A percentile compares a stretch with the other conserved stretches of the same genome.
These are phyloP conservation scores for Gymnoscopelus microlampas DNA, from an alignment of 2,797 vertebrate species.

Conservation along the genomic window DNA sequence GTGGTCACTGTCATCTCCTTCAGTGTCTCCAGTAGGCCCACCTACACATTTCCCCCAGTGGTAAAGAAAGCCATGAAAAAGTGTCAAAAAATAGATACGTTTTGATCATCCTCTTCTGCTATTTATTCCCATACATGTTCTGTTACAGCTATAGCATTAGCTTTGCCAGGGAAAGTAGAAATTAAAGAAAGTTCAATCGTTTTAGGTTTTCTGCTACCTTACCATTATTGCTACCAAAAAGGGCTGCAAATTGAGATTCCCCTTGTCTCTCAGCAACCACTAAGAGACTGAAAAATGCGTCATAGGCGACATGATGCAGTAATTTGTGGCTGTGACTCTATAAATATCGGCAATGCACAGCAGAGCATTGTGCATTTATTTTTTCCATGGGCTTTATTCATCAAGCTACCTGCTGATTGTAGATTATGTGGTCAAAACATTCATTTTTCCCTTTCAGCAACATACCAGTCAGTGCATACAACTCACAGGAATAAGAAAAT, in stretches of 20 bases:
- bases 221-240: slow-evolving; percentile 82
- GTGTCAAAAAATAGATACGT: slow-evolving; percentile 79
- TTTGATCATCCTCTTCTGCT: slow-evolving; percentile 81
- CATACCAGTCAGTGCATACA: neutral
- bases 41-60: slow-evolving; percentile 69
- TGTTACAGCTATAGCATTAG: slow-evolving; percentile 80
- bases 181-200: slow-evolving; percentile 78
- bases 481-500: neutral
- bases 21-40: slow-evolving; percentile 70
- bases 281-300: slow-evolving; percentile 76
- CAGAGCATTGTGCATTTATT: slow-evolving; percentile 61
- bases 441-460: neutral
- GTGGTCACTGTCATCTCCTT: slow-evolving; percentile 74
- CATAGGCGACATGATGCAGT: slow-evolving; percentile 75
- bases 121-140: slow-evolving; percentile 75
- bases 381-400: slow-evolving; percentile 52
- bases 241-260: slow-evolving; percentile 80
- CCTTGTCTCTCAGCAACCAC: slow-evolving; percentile 77
- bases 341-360: slow-evolving; percentile 73
- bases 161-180: slow-evolving; percentile 71
- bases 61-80: slow-evolving; percentile 81
- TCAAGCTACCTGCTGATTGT: slow-evolving; percentile 60
- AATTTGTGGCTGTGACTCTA: slow-evolving; percentile 78
- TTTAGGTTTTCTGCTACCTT: slow-evolving; percentile 80
- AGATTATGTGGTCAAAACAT: slow-evolving; percentile 14